Evolutionary conservation across 2,797 vertebrate species (phyloP).

Genomic region (Prionace glauca): DNA sequence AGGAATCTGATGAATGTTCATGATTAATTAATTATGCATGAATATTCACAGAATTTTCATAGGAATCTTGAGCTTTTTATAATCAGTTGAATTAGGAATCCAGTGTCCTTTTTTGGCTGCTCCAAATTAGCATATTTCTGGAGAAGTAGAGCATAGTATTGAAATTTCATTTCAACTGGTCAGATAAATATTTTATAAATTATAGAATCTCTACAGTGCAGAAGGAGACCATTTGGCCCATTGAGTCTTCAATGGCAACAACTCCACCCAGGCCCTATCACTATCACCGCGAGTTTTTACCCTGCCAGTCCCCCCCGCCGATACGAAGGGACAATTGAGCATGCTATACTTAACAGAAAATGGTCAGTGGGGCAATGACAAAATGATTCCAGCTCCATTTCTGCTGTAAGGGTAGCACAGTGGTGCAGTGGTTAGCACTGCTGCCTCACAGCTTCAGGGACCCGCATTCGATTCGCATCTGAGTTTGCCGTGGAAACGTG

Average conservation of each 20-base stretch:
- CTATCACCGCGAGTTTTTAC: no score
- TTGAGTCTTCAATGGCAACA: no score
- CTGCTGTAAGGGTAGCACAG: not conserved
- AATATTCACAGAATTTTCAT: not conserved
- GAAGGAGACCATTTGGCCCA: no score
- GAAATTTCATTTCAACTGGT: not conserved
- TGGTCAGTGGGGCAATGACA: not conserved
- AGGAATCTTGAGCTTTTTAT: not conserved
- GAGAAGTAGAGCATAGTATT: not conserved
- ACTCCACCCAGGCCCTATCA: no score
- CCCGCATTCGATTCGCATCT: no score
- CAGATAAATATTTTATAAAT: not conserved
- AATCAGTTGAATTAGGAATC: not conserved
- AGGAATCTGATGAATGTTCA: not conserved
- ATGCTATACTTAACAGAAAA: not conserved
- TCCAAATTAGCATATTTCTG: not conserved
- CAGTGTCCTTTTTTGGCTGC: not conserved
- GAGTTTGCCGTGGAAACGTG: no score
- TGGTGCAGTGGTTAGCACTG: no score
- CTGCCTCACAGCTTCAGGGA: no score
- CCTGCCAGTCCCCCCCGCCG: no score
- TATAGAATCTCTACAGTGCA: no score
- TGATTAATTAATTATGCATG: conserved; percentile 1
- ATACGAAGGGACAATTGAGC: no score
- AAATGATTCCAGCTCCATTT: not conserved